Evolutionary conservation across 2,888 invertebrate species (phyloP).

Genomic region (Drosophila incognita): DNA sequence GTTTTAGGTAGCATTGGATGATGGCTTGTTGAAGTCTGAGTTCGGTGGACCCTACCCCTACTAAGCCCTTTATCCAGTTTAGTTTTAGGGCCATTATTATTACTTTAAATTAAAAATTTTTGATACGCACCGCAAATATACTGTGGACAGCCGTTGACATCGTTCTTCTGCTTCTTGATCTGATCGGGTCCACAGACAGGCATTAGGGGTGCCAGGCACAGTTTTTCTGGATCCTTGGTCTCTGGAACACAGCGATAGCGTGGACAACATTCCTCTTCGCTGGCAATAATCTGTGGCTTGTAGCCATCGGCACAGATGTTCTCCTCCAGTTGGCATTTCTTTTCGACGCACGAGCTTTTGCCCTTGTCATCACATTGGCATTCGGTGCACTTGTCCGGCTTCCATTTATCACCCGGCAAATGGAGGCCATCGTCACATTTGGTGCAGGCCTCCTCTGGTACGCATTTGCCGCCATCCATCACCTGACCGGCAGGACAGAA

Average conservation of each 20-base stretch:
- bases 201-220: slow-evolving; percentile 89
- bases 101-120: background rate
- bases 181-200: slow-evolving; percentile 90
- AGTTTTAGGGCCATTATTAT: background rate
- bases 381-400: slow-evolving; percentile 89
- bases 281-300: slow-evolving; percentile 86
- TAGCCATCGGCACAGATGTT: slow-evolving; percentile 88
- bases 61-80: background rate
- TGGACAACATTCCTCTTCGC: slow-evolving; percentile 88
- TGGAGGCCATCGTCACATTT: slow-evolving; percentile 91
- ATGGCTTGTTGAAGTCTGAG: background rate
- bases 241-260: slow-evolving; percentile 89
- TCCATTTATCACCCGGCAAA: slow-evolving; percentile 88
- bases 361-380: slow-evolving; percentile 89
- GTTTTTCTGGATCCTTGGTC: slow-evolving; percentile 84
- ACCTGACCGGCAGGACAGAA: slow-evolving; percentile 92
- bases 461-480: slow-evolving; percentile 90
- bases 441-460: slow-evolving; percentile 88
- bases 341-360: slow-evolving; percentile 88
- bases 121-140: slow-evolving; percentile 90
- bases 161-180: slow-evolving; percentile 88
- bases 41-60: background rate
- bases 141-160: slow-evolving; percentile 89
- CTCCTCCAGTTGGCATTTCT: slow-evolving; percentile 86
- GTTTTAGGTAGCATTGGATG: background rate